Base-by-base conservation (phyloP, 1,140 invertebrate species). In the Hyles vespertilio region DNA sequence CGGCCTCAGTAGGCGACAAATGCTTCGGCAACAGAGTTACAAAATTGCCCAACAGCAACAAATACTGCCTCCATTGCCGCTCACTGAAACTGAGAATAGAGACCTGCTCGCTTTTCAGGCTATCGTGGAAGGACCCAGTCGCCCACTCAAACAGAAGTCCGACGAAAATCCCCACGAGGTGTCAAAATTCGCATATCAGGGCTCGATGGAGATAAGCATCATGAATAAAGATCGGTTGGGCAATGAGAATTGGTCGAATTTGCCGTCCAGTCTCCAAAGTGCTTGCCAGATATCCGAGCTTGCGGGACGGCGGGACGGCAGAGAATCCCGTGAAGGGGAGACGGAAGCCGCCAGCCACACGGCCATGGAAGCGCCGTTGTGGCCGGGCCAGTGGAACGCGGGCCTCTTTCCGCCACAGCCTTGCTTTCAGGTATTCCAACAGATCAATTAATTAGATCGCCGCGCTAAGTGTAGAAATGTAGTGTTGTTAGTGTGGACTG, bases 31-130 rank as follows among this genome's bases (percentile, higher is more conserved):
- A 69, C 93, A 94, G 55, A 95, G 94, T 48, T 95, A 95, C 78
- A 95, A 95, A 73, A 92, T 94, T 58, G 94, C 94, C 40, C 94
- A 95, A 80, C 94, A 94, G 75, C 94, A 94, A 74, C 90, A 93
- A 70, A 90, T 94, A 64, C 80, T 94, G 11, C 91, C 92, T 2
- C 91, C 92, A 0, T 74, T 91, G 45, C 90, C 91, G 3, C 67
- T 92, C 8, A 91, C 88, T 1, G 92, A 92, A 72, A 90, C 84
- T 4, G 92, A 92, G 60, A 92, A 90, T 61, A 88, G 91, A 70
- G 92, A 92, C 70, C 74, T 92, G 40, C 67, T 92, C 44, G 91
- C 92, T 5, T 93, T 92, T 74, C 91, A 92, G 65, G 88, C 90
- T 3, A 89, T 91, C 50, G 90, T 91, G 2, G 90, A 91, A 63